Evolutionary conservation across 2,888 invertebrate species (phyloP), one percentile per base, ranked within the genome.

Genomic region (Cantharis rustica): DNA sequence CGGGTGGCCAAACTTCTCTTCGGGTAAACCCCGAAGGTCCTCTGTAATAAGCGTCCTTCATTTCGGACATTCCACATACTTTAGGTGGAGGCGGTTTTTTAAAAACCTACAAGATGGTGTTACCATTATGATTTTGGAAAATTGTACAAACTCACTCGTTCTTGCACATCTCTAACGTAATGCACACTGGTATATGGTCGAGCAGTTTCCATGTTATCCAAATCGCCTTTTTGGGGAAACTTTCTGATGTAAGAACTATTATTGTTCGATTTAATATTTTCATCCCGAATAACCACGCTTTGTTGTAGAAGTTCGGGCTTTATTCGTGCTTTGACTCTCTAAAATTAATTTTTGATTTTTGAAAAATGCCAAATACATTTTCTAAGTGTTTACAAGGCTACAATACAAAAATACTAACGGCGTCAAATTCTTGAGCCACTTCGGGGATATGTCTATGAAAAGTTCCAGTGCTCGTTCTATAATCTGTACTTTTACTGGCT

Each of bases 401-500:
- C 47, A 7, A 4, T 1, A n/a, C n/a, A 47, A 72, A 47, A 69
- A 16, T 31, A 83, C 84, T 83, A 83, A 87, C 87, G 74, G 84
- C 84, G 75, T 87, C 86, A 76, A 85, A 87, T 78, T 86, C 83
- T 81, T 86, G 85, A 3, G 86, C 83, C 69, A 84, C 77, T 15
- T 82, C 81, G 16, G 86, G 86, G 47, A 85, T 84, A 75, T 82
- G 82, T 68, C 80, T 77, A 75, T 86, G 87, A 79, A 84, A 84
- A 20, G 79, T 82, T 16, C 82, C 80, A 17, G 85, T 85, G 11
- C 84, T 83, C 16, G 87, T 87, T 62, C 87, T 80, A 73, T 85
- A 87, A 83, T 88, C 87, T 10, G 85, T 83, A 66, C 84, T 82
- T 78, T 85, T 86, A 71, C 81, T 83, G 16, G 84, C 84, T 31